Conservation (phyloP, 2,888 invertebrate species). For the Pediacus dermestoides region DNA sequence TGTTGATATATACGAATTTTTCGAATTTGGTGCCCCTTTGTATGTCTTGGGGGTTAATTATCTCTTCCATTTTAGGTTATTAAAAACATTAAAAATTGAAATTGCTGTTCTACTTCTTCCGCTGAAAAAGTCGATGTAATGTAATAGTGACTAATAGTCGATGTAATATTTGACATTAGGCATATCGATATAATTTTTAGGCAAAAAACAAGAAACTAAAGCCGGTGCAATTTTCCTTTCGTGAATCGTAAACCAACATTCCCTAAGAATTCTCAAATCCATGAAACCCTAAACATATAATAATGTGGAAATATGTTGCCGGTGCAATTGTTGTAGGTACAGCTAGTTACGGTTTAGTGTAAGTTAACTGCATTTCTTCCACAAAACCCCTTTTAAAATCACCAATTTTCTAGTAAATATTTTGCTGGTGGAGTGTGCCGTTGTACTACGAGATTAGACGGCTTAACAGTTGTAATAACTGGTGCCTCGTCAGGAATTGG, state of each 20-base stretch:
- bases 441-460: conserved; percentile 44
- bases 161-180: background rate
- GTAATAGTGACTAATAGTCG: no score
- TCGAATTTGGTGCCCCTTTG: conserved; percentile 19
- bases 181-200: background rate
- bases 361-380: conserved; percentile 27
- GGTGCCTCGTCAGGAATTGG: conserved; percentile 61
- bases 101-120: background rate
- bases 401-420: conserved; percentile 37
- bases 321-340: conserved; percentile 40
- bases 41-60: background rate
- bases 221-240: no score
- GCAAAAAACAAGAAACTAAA: background rate
- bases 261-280: no score
- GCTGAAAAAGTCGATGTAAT: no score
- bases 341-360: conserved; percentile 43
- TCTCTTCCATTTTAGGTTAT: background rate
- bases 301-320: conserved; percentile 45
- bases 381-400: background rate
- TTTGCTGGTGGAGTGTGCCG: conserved; percentile 45
- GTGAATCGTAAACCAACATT: background rate
- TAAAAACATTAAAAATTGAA: background rate
- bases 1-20: conserved; percentile 50
- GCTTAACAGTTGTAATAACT: conserved; percentile 55
- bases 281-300: no score